Base-by-base conservation (phyloP, 2,797 vertebrate species). In the Oryzias sinensis region DNA sequence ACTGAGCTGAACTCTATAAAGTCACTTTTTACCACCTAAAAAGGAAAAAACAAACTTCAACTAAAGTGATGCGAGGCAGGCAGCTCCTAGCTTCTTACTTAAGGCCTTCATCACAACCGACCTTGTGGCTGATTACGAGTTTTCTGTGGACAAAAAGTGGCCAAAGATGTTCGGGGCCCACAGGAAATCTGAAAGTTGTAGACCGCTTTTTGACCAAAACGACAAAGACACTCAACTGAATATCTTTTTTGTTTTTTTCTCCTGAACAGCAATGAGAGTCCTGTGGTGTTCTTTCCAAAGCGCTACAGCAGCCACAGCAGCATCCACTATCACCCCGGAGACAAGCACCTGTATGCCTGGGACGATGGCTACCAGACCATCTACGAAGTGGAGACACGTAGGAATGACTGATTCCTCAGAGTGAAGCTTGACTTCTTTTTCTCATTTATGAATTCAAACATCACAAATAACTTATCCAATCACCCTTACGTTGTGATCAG, bases 281-380 rank as follows among this genome's bases (percentile, higher is more conserved):
- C 92, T 0, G 81, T 75, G 5, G 20, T 97, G 62, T 94, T 91
- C 67, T 97, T 99, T 66, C 96, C 94, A 0, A 96, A 91, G 59
- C 90, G 90, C 37, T 94, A 94, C 49, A 92, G 92, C 29, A 91
- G 92, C 75, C 97, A 98, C 66, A 93, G 93, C 50, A 86, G 91
- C 70, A 76, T 98, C 65, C 92, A 94, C 53, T 98, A 98, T 85
- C 93, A 96, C 49, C 93, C 93, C 0, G 90, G 89, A 73, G 96
- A 98, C 52, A 92, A 91, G 64, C 92, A 94, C 49, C 91, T 99
- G 37, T 97, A 96, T 4, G 93, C 95, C 41, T 99, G 97, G 97
- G 94, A 96, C 42, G 94, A 98, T 43, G 95, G 95, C 42, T 96
- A 93, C 87, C 96, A 98, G 89, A 95, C 95, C 3, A 78, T 97